phyloP scores from a whole-genome alignment of 2,113 vertebrate genomes.

The Melanotaenia duboulayi region DNA sequence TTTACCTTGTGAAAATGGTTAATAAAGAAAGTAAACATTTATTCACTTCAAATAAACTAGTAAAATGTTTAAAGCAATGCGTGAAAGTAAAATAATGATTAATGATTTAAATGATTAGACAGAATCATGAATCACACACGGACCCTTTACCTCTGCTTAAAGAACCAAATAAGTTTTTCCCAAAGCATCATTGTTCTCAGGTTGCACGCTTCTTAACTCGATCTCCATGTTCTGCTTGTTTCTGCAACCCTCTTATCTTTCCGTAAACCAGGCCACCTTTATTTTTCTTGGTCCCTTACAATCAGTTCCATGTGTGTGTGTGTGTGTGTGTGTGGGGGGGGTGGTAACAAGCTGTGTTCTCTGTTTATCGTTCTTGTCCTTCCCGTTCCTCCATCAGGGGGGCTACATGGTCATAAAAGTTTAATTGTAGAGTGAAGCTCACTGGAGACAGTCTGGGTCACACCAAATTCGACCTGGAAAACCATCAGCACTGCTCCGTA shows the following conservation, averaged over 20 bases:
- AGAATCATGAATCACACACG: no score
- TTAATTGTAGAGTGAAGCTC: conserved; percentile 20
- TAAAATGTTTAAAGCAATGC: no score
- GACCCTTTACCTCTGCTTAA: no score
- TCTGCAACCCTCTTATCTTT: not conserved
- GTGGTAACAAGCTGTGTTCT: conserved; percentile 45
- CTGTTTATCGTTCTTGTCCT: conserved; percentile 50
- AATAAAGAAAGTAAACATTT: no score
- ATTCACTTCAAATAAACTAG: no score
- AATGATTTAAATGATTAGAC: no score
- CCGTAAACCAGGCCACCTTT: conserved; percentile 18
- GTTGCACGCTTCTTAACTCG: no score
- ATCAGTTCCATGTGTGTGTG: conserved; percentile 37
- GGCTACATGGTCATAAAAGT: conserved; percentile 33
- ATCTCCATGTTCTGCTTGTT: no score
- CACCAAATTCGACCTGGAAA: conserved; percentile 1
- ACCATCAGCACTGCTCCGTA: not conserved
- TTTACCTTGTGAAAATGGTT: no score
- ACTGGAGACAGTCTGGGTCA: conserved; percentile 31
- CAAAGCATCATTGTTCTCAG: not conserved
- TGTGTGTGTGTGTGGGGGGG: not conserved
- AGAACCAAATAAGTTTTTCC: no score
- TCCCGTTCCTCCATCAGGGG: conserved; percentile 35
- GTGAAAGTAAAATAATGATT: no score
- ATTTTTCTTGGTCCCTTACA: conserved; percentile 28